Evolutionary conservation across 2,888 invertebrate genomes (phyloP), one percentile per base, ranked within the genome.

Genomic region (Brachyopa scutellaris): DNA sequence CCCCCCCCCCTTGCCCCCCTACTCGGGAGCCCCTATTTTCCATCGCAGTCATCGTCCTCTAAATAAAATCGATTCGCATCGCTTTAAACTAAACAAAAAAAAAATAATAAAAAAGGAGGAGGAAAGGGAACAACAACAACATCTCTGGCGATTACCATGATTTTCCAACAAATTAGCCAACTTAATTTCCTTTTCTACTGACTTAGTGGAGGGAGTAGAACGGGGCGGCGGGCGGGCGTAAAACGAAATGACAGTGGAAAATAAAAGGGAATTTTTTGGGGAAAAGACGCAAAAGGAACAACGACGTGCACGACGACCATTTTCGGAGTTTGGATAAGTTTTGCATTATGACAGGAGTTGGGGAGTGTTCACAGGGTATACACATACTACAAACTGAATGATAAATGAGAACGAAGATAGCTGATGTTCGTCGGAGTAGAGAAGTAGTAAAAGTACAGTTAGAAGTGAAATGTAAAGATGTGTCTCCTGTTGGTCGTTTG

Each of bases 141-240:
- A 70, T 61, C 66, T 31, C 64, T 66, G 59, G 47, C 82, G 82
- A 82, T 82, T 82, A 82, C 82, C 82, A 82, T 82, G 82, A 82
- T 82, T 82, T 82, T 82, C 82, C 82, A 82, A 82, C 82, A 82
- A 82, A 82, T 82, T 82, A 82, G 77, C 70, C 82, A 82, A 82
- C 77, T 82, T 82, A 82, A 82, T 82, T 82, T 82, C 82, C 82
- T 82, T 79, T 73, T 69, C 67, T 61, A 51, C 69, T 61, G 15
- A 36, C 17, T 29, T 38, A 11, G 33, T 11, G 21, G 17, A 13
- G 23, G 38, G 61, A 3, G 17, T 1, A 26, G 17, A 2, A 11
- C 17, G 3, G 23, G n/a, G 45, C 1, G 8, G 0, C 7, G 4
- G 2, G 33, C 7, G 1, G 7, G 21, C 2, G 7, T 3, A 8